phyloP scores from a whole-genome alignment of 35 echinoderm and acorn worm species.

The Lytechinus pictus region DNA sequence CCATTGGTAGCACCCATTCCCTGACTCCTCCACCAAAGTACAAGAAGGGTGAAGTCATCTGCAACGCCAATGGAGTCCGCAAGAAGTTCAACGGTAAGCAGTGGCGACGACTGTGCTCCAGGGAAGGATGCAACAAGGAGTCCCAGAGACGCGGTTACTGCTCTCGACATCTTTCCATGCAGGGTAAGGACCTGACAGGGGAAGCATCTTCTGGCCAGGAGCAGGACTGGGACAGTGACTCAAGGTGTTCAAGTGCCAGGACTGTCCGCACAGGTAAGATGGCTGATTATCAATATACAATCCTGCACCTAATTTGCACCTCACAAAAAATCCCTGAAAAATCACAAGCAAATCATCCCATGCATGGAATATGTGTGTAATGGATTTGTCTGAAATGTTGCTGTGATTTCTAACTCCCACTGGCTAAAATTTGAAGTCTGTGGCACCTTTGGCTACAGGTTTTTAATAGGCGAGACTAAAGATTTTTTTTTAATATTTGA shows the following conservation, averaged over 20 bases:
- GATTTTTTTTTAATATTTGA: too few species aligned
- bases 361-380: too few species aligned
- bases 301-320: not conserved
- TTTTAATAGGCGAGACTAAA: too few species aligned
- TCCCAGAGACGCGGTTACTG: slow-evolving; percentile 97
- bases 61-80: slow-evolving; percentile 88
- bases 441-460: too few species aligned
- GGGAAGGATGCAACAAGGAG: slow-evolving; percentile 95
- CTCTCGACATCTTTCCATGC: slow-evolving; percentile 96
- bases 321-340: too few species aligned
- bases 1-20: slow-evolving; percentile 66
- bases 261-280: slow-evolving; percentile 67
- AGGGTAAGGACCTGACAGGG: slow-evolving; percentile 65
- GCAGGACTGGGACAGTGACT: slow-evolving; percentile 94
- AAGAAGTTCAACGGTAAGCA: slow-evolving; percentile 99
- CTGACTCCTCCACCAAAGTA: slow-evolving; percentile 80
- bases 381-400: too few species aligned
- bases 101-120: slow-evolving; percentile 94
- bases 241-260: slow-evolving; percentile 78
- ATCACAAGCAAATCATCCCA: too few species aligned
- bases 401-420: too few species aligned
- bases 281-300: not conserved
- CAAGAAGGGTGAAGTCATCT: slow-evolving; percentile 93
- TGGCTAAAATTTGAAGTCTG: too few species aligned
- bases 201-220: slow-evolving; percentile 71